These are phyloP conservation scores for Ooceraea biroi DNA, from an alignment of 1,140 invertebrate genomes.

Conservation along the genomic window DNA sequence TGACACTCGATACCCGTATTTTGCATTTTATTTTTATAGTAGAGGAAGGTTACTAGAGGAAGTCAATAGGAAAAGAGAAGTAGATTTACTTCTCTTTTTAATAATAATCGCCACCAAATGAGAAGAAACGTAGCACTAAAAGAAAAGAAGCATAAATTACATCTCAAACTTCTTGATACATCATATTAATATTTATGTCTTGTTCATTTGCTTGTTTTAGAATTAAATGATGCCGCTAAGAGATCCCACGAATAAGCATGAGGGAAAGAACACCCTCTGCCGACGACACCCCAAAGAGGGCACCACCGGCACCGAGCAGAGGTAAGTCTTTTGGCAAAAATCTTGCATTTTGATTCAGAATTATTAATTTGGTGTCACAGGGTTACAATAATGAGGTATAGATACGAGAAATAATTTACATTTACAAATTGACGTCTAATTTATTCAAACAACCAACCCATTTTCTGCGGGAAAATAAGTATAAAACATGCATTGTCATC, in stretches of 20 bases:
- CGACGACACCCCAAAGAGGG: constrained; percentile 85
- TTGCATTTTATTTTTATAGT: not conserved
- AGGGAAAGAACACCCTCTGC: constrained; percentile 85
- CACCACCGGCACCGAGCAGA: constrained; percentile 83
- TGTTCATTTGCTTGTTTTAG: constrained; percentile 53
- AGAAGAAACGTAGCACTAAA: constrained; percentile 14
- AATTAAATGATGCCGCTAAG: constrained; percentile 81
- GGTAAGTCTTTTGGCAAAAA: constrained; percentile 76
- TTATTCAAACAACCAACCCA: no score
- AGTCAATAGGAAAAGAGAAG: not conserved
- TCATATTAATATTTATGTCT: not conserved
- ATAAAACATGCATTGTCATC: no score
- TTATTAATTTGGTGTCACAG: no score
- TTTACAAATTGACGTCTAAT: no score
- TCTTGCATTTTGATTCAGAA: no score
- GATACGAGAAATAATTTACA: no score
- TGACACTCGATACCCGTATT: not conserved
- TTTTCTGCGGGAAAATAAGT: no score
- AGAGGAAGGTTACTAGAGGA: not conserved
- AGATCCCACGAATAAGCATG: constrained; percentile 81
- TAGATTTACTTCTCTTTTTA: not conserved
- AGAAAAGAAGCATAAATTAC: not conserved
- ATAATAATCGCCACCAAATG: not conserved
- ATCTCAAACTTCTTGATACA: not conserved
- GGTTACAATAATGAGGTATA: no score